Conservation (phyloP, 2,113 vertebrate genomes). For the Bambusicola thoracicus region DNA sequence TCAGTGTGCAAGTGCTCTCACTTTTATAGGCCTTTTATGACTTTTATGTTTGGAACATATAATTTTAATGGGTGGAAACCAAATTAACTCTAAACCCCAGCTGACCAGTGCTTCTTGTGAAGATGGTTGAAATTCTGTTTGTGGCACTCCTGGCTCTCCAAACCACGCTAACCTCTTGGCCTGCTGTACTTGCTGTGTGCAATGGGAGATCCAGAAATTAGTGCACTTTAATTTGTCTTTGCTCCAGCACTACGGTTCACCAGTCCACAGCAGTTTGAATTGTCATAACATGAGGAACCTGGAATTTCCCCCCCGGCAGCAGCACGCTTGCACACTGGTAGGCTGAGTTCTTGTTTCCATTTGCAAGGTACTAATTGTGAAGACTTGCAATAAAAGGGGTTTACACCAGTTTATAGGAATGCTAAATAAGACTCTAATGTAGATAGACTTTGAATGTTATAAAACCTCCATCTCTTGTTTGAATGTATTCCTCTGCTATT, state of each 20-base stretch:
- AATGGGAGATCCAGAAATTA: not conserved
- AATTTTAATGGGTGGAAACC: slow-evolving; percentile 51
- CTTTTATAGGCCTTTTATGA: slow-evolving; percentile 25
- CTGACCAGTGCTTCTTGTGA: slow-evolving; percentile 29
- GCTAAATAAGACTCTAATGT: not conserved
- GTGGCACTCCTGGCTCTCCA: slow-evolving; percentile 5
- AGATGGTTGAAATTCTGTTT: slow-evolving; percentile 31
- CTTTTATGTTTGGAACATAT: slow-evolving; percentile 49
- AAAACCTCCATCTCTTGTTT: not conserved
- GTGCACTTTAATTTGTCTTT: not conserved
- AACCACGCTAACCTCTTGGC: not conserved
- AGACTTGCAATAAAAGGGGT: not conserved
- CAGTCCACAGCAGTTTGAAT: not conserved
- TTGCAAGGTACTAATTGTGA: not conserved
- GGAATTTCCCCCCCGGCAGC: not conserved
- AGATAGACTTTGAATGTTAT: slow-evolving; percentile 7
- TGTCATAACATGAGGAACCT: not conserved
- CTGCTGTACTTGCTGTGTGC: not conserved
- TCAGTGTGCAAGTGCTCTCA: slow-evolving; percentile 23
- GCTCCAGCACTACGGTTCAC: not conserved
- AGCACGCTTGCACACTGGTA: not conserved
- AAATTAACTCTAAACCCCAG: slow-evolving; percentile 58
- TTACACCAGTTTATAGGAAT: not conserved
- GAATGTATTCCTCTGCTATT: not conserved
- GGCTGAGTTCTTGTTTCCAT: not conserved